A percentile compares a stretch with the other conserved stretches of the same genome.
These are phyloP conservation scores for Hassar affinis DNA, from an alignment of 2,113 vertebrate species.

Conservation along the genomic window DNA sequence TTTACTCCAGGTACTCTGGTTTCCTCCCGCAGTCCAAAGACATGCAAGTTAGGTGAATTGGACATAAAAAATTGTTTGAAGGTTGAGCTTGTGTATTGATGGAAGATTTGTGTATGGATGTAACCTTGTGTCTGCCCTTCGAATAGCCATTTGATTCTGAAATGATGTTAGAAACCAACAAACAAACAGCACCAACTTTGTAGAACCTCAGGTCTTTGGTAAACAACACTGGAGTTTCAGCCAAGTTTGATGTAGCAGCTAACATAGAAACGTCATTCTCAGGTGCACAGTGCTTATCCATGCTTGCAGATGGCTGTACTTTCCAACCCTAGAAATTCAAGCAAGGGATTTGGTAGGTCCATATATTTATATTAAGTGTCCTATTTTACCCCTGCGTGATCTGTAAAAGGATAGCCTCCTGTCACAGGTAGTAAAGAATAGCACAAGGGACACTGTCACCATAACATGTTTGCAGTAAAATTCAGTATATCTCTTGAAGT, in stretches of 20 bases:
- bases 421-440: neutral
- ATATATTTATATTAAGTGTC: neutral
- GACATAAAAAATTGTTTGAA: too few relatives aligned
- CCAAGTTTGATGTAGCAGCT: neutral
- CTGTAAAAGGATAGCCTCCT: conserved; percentile 5
- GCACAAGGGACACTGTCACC: neutral
- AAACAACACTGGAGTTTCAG: neutral
- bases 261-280: neutral
- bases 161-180: too few relatives aligned
- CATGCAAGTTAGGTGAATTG: too few relatives aligned
- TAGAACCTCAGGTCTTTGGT: neutral
- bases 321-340: neutral
- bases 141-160: too few relatives aligned
- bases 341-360: neutral
- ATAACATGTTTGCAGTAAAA: neutral
- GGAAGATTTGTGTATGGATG: too few relatives aligned
- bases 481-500: neutral
- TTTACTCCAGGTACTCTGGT: too few relatives aligned
- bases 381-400: neutral
- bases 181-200: neutral
- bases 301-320: neutral
- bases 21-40: too few relatives aligned
- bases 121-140: too few relatives aligned
- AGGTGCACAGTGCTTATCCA: neutral
- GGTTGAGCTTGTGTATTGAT: too few relatives aligned